Conservation (phyloP, 1,140 invertebrate species). For the Eriocheir sinensis region DNA sequence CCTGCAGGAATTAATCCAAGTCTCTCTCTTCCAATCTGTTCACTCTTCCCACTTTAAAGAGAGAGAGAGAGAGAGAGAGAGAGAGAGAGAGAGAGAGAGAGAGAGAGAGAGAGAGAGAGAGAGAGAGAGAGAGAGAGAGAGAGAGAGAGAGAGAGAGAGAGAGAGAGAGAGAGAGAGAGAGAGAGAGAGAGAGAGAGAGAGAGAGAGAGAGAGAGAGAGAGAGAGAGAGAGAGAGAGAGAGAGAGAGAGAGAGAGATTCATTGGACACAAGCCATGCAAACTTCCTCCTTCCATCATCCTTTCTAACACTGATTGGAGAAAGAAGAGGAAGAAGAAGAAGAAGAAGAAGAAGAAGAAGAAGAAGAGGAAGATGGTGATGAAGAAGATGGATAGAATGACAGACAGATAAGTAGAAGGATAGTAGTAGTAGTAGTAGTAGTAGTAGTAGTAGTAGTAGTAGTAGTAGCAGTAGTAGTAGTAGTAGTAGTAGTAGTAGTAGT, state of each 20-base stretch:
- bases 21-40: too few species aligned
- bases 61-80: background rate
- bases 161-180: too few species aligned
- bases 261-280: too few species aligned
- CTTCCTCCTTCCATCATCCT: too few species aligned
- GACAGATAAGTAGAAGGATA: background rate
- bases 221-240: too few species aligned
- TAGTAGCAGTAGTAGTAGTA: background rate
- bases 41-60: background rate
- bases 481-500: conserved; percentile 5
- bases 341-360: background rate
- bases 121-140: background rate
- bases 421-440: background rate
- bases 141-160: too few species aligned
- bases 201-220: too few species aligned
- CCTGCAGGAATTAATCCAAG: too few species aligned
- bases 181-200: too few species aligned
- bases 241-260: too few species aligned
- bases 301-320: too few species aligned
- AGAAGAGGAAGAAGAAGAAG: background rate
- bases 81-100: background rate
- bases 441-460: conserved; percentile 21
- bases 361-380: background rate
- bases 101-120: background rate
- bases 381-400: too few species aligned